These are phyloP conservation scores for Falco novaeseelandiae DNA, from an alignment of 2,797 vertebrate genomes.

Conservation along the genomic window DNA sequence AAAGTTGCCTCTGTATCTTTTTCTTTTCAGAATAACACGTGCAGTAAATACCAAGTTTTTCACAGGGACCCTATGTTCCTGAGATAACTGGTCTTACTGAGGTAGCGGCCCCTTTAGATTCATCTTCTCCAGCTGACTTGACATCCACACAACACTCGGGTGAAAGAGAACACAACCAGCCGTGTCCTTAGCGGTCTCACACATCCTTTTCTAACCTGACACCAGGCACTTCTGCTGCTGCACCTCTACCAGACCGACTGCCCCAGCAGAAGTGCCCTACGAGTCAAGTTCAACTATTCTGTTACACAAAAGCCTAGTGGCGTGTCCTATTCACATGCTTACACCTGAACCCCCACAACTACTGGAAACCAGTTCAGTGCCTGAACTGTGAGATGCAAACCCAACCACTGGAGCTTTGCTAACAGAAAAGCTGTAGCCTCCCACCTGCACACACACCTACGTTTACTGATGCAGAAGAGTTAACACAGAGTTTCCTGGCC, in stretches of 20 bases:
- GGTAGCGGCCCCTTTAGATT: neutral
- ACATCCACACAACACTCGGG: neutral
- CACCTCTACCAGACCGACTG: neutral
- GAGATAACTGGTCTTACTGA: neutral
- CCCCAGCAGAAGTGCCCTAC: neutral
- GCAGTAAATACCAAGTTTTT: neutral
- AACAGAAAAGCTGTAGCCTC: neutral
- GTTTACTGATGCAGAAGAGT: neutral
- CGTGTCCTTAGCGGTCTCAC: neutral
- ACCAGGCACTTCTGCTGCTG: neutral
- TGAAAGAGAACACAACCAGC: neutral
- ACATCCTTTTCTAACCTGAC: neutral
- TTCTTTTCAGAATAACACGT: neutral
- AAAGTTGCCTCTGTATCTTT: neutral
- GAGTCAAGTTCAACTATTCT: neutral
- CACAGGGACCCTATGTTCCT: neutral
- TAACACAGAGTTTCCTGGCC: neutral
- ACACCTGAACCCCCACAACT: neutral
- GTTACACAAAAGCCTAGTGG: neutral
- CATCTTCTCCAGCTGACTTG: neutral
- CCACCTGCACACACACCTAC: neutral
- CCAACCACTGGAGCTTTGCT: neutral
- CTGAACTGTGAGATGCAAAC: neutral
- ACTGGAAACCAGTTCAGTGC: neutral
- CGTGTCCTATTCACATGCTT: neutral